Percentiles rank a stretch among this genome's conserved stretches.
Conservation (phyloP, 2,888 invertebrate genomes). For the Cactoblastis cactorum region DNA sequence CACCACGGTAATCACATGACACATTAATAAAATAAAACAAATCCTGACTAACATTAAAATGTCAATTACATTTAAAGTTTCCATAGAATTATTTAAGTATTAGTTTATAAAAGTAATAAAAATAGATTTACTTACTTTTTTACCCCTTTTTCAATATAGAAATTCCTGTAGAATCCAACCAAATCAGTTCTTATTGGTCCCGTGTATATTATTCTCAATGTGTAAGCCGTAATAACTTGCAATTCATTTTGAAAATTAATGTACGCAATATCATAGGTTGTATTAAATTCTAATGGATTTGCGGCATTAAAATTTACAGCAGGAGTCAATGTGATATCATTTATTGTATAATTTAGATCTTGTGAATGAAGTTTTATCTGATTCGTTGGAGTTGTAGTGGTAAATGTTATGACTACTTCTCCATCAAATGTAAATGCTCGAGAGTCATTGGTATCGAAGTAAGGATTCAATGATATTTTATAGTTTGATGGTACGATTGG, state of each 20-base stretch:
- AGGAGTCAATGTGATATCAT: conserved; percentile 38
- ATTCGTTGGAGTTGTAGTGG: conserved; percentile 37
- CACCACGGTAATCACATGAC: too few relatives aligned
- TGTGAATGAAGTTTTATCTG: conserved; percentile 63
- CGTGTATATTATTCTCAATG: conserved; percentile 70
- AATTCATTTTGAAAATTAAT: conserved; percentile 63
- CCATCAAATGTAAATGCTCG: conserved; percentile 70
- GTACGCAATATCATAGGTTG: conserved; percentile 65
- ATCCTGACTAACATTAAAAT: too few relatives aligned
- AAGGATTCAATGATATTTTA: conserved; percentile 71
- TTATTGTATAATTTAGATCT: conserved; percentile 44
- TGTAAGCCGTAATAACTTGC: conserved; percentile 51
- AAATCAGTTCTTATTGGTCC: conserved; percentile 78
- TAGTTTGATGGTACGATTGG: conserved; percentile 75
- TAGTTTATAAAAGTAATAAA: not conserved
- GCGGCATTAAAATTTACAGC: conserved; percentile 31
- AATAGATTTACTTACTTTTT: conserved; percentile 66
- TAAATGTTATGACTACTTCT: conserved; percentile 58
- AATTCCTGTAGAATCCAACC: conserved; percentile 81
- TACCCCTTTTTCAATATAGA: conserved; percentile 68
- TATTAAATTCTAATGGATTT: conserved; percentile 49
- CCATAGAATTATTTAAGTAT: too few relatives aligned
- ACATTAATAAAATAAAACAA: too few relatives aligned
- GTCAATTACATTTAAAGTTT: too few relatives aligned
- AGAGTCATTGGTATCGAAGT: conserved; percentile 61